Evolutionary conservation across 2,888 invertebrate genomes (phyloP).

Genomic region (Thereva unica): DNA sequence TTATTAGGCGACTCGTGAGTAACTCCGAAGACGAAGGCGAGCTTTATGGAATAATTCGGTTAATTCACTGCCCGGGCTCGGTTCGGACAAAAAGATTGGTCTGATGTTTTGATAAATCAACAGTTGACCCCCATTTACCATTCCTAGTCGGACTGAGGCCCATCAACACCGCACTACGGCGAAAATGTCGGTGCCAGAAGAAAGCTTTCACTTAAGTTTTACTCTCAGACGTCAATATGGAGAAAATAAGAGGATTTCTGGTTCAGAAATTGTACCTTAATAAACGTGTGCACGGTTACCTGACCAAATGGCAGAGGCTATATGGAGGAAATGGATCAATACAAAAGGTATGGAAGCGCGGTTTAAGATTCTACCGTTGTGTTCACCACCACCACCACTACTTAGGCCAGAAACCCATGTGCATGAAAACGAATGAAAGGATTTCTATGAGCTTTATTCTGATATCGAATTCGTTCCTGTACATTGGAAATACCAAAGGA

Average conservation of each 20-base stretch:
- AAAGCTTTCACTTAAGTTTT: too few species aligned
- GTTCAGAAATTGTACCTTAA: too few species aligned
- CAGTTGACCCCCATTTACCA: conserved; percentile 33
- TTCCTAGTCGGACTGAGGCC: conserved; percentile 5
- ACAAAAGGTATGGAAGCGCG: conserved; percentile 26
- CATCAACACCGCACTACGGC: too few species aligned
- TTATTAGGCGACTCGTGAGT: too few species aligned
- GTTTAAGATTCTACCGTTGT: conserved; percentile 22
- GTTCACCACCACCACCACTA: conserved; percentile 25
- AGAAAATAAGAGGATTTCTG: too few species aligned
- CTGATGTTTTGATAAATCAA: conserved; percentile 36
- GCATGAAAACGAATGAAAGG: conserved; percentile 29
- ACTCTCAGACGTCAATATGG: too few species aligned
- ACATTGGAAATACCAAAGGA: too few species aligned
- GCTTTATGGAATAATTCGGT: too few species aligned
- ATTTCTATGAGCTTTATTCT: conserved; percentile 22
- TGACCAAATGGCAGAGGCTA: background rate
- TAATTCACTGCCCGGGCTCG: too few species aligned
- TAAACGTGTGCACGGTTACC: background rate
- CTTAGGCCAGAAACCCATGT: conserved; percentile 6
- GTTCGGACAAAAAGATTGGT: conserved; percentile 15
- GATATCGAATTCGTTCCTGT: background rate
- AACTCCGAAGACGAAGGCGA: too few species aligned
- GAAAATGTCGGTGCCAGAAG: too few species aligned
- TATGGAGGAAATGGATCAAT: conserved; percentile 22